Conservation (phyloP, 2,113 vertebrate genomes). For the Dicaeum eximium region DNA sequence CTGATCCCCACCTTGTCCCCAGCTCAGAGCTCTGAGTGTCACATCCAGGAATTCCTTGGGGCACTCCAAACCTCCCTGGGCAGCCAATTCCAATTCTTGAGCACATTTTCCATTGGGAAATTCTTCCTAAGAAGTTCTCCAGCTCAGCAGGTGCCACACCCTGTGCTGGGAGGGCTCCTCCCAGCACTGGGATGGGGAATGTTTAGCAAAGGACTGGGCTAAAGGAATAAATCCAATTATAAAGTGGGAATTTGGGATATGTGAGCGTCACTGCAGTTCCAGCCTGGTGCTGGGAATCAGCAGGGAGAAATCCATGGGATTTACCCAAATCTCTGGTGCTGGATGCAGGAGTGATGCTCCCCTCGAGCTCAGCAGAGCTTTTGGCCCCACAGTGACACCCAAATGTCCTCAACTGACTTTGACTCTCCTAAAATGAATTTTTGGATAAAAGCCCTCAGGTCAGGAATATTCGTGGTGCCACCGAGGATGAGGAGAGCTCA, state of each 20-base stretch:
- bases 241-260: rapidly evolving
- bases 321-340: rapidly evolving
- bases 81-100: background rate
- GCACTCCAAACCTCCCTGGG: background rate
- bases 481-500: background rate
- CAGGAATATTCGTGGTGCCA: rapidly evolving
- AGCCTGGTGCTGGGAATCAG: background rate
- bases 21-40: background rate
- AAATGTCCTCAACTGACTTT: rapidly evolving
- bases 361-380: background rate
- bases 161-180: background rate
- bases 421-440: background rate
- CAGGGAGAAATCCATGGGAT: background rate
- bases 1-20: rapidly evolving
- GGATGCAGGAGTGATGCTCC: rapidly evolving
- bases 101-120: background rate
- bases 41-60: background rate
- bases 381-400: rapidly evolving
- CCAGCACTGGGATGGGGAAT: background rate
- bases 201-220: background rate
- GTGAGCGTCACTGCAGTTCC: rapidly evolving
- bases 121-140: background rate
- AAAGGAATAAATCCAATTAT: background rate
- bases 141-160: background rate
- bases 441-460: background rate